Evolutionary conservation across 2,113 vertebrate species (phyloP).

Genomic region (Channa maculata): DNA sequence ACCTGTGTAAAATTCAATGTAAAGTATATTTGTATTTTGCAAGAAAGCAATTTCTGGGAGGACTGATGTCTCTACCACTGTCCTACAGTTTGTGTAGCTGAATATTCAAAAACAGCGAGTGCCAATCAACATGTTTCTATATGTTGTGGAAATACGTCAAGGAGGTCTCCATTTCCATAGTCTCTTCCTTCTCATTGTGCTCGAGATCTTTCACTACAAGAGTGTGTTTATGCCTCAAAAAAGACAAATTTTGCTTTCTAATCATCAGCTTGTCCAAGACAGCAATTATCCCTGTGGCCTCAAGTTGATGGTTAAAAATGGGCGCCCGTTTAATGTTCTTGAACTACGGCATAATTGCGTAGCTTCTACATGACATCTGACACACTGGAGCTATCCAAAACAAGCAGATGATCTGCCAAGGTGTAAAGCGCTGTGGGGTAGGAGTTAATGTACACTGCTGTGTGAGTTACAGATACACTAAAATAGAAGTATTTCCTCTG

Average conservation of each 20-base stretch:
- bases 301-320: constrained; percentile 31
- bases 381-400: not conserved
- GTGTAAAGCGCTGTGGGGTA: not conserved
- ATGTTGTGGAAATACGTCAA: too few relatives aligned
- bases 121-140: too few relatives aligned
- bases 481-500: constrained; percentile 28
- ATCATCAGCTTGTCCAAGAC: constrained; percentile 13
- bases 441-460: constrained; percentile 12
- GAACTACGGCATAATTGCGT: not conserved
- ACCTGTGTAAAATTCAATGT: too few relatives aligned
- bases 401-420: constrained; percentile 8
- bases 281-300: constrained; percentile 6
- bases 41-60: too few relatives aligned
- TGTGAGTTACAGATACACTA: constrained; percentile 52
- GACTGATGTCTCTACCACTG: too few relatives aligned
- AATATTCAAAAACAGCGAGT: too few relatives aligned
- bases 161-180: too few relatives aligned
- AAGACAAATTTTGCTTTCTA: constrained; percentile 29
- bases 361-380: not conserved
- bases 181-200: too few relatives aligned
- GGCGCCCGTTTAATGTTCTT: not conserved
- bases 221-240: not conserved
- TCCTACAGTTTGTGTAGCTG: too few relatives aligned
- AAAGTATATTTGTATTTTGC: too few relatives aligned
- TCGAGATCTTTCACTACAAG: too few relatives aligned